These are phyloP conservation scores for Cybosia mesomella DNA, from an alignment of 2,888 invertebrate genomes.

Conservation along the genomic window DNA sequence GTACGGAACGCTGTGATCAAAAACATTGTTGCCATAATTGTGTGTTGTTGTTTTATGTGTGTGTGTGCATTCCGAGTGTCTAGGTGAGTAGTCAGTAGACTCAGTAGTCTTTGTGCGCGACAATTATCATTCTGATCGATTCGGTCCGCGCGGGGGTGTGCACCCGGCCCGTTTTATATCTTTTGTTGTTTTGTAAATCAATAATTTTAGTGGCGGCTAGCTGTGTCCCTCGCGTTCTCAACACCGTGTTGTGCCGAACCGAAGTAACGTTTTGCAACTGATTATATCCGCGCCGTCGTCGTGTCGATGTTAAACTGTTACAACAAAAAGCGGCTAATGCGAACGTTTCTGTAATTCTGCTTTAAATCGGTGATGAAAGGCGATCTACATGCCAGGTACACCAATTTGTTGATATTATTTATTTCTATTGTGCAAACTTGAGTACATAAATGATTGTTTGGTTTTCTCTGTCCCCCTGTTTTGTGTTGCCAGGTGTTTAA, in stretches of 20 bases:
- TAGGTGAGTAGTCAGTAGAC: slow-evolving; percentile 83
- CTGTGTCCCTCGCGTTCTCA: slow-evolving; percentile 51
- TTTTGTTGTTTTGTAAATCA: slow-evolving; percentile 87
- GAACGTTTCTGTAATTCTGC: slow-evolving; percentile 53
- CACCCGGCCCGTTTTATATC: slow-evolving; percentile 83
- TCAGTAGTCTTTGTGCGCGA: slow-evolving; percentile 80
- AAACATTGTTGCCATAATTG: slow-evolving; percentile 73
- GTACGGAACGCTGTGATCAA: slow-evolving; percentile 55
- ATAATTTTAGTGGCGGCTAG: slow-evolving; percentile 83
- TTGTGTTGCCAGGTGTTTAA: slow-evolving; percentile 66
- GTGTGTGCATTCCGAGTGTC: slow-evolving; percentile 81
- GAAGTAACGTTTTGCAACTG: slow-evolving; percentile 45
- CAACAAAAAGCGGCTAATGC: slow-evolving; percentile 44
- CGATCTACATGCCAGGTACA: slow-evolving; percentile 50
- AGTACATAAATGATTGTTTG: slow-evolving; percentile 24
- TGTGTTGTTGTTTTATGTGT: slow-evolving; percentile 78
- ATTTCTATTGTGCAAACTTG: slow-evolving; percentile 26
- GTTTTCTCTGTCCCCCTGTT: slow-evolving; percentile 30
- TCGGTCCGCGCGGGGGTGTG: slow-evolving; percentile 82
- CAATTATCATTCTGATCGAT: slow-evolving; percentile 87
- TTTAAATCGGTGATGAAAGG: slow-evolving; percentile 45
- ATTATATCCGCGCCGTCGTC: slow-evolving; percentile 42
- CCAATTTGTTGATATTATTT: slow-evolving; percentile 35
- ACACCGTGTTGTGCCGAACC: slow-evolving; percentile 48
- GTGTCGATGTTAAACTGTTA: slow-evolving; percentile 37